A percentile compares a stretch with the other conserved stretches of the same genome.
Evolutionary conservation across 1,140 invertebrate genomes (phyloP).

Genomic region (Drosophila varians): DNA sequence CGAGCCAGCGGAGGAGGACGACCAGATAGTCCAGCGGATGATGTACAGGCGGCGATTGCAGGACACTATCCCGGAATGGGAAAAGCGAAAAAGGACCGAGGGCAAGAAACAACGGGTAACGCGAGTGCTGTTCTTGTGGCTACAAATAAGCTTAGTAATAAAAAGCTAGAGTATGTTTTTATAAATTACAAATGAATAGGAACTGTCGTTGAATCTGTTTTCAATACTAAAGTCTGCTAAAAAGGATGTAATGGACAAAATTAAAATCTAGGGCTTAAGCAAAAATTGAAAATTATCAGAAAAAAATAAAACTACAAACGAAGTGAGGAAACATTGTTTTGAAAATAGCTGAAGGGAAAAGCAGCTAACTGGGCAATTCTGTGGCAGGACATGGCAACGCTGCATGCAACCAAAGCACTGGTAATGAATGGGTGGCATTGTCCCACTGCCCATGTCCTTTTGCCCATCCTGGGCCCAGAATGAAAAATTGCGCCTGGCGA

Average conservation of each 20-base stretch:
- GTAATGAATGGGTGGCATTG: conserved; percentile 70
- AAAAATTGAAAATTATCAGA: too few species aligned
- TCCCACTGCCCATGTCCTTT: conserved; percentile 24
- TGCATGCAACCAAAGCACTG: conserved; percentile 57
- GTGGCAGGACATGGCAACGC: conserved; percentile 29
- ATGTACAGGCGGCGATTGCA: conserved; percentile 76
- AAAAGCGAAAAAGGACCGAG: conserved; percentile 1
- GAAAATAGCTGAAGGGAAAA: neutral
- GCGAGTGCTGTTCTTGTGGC: conserved; percentile 4
- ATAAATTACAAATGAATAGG: too few species aligned
- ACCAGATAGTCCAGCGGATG: conserved; percentile 60
- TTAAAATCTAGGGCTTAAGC: too few species aligned
- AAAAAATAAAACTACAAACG: too few species aligned
- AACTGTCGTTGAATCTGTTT: too few species aligned
- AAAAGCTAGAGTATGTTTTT: neutral
- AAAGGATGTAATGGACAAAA: too few species aligned
- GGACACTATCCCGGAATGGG: conserved; percentile 32
- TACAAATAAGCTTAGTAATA: neutral
- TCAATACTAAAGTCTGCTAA: too few species aligned
- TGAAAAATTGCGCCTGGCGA: conserved; percentile 71
- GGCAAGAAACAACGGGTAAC: neutral
- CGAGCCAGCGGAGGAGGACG: conserved; percentile 42
- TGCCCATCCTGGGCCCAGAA: conserved; percentile 38
- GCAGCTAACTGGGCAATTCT: conserved; percentile 4
- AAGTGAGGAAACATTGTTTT: too few species aligned